These are phyloP conservation scores for Notothenia coriiceps DNA, from an alignment of 2,113 vertebrate genomes.

Conservation along the genomic window DNA sequence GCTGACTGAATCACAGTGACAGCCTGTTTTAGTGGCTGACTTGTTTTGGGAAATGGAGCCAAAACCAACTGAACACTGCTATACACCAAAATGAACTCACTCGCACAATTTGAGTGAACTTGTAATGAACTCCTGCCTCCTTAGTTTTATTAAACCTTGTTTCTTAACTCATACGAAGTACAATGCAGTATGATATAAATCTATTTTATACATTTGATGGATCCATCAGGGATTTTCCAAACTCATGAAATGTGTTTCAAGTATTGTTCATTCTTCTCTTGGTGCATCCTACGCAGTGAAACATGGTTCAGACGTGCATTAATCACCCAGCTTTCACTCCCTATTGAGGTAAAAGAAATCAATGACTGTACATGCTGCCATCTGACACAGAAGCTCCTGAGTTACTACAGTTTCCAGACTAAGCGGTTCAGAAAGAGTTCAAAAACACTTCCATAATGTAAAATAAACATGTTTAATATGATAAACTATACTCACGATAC, in stretches of 20 bases:
- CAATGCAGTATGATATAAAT: neutral
- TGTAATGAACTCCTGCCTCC: constrained; percentile 37
- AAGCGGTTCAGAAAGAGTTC: neutral
- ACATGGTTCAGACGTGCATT: constrained; percentile 19
- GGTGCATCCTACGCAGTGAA: constrained; percentile 43
- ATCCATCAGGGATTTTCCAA: constrained; percentile 32
- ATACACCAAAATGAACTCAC: constrained; percentile 17
- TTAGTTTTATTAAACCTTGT: constrained; percentile 8
- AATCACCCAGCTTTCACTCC: constrained; percentile 49
- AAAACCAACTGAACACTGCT: constrained; percentile 9
- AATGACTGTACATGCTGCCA: neutral
- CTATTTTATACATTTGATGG: constrained; percentile 2
- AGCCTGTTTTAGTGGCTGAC: neutral
- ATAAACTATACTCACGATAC: too few species aligned
- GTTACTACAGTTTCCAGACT: neutral
- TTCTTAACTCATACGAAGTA: constrained; percentile 14
- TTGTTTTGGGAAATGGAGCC: constrained; percentile 23
- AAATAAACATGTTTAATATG: neutral
- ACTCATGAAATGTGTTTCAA: constrained; percentile 24
- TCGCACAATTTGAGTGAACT: constrained; percentile 33
- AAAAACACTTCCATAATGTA: neutral
- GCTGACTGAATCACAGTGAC: constrained; percentile 7
- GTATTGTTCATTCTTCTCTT: constrained; percentile 38
- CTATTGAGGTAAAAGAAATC: constrained; percentile 15
- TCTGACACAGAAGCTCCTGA: neutral